Percentiles rank a stretch among this genome's conserved stretches.
These are phyloP conservation scores for Dolichomitus sp. DNA, from an alignment of 2,888 invertebrate genomes.

Conservation along the genomic window DNA sequence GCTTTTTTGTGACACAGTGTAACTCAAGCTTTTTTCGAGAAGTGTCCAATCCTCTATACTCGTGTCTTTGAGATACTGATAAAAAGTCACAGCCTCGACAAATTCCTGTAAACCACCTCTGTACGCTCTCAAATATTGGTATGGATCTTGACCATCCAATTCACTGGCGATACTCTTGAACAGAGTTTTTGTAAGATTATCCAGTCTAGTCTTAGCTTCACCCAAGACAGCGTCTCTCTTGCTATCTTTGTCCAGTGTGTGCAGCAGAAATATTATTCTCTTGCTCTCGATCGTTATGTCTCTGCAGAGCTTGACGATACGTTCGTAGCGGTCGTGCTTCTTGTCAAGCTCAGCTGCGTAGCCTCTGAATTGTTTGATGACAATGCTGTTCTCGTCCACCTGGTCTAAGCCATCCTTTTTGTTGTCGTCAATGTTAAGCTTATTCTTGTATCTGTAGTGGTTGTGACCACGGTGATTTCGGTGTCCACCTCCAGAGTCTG, in stretches of 20 bases:
- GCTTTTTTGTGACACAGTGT: slow-evolving; percentile 72
- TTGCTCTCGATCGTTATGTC: slow-evolving; percentile 97
- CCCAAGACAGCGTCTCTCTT: slow-evolving; percentile 87
- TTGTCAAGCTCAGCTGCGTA: slow-evolving; percentile 90
- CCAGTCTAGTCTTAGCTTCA: slow-evolving; percentile 90
- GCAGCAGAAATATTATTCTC: slow-evolving; percentile 94
- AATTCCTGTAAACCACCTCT: slow-evolving; percentile 93
- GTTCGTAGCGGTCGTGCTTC: slow-evolving; percentile 94
- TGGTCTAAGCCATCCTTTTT: slow-evolving; percentile 85
- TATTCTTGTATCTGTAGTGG: slow-evolving; percentile 72
- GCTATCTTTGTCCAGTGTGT: slow-evolving; percentile 90
- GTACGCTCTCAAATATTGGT: slow-evolving; percentile 90
- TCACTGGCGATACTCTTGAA: slow-evolving; percentile 92
- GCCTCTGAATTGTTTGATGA: slow-evolving; percentile 89
- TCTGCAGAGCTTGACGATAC: slow-evolving; percentile 93
- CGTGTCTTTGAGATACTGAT: slow-evolving; percentile 89
- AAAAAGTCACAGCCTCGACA: slow-evolving; percentile 94
- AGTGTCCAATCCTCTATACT: slow-evolving; percentile 89
- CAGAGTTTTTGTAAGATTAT: slow-evolving; percentile 88
- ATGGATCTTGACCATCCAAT: slow-evolving; percentile 90
- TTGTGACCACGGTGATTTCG: slow-evolving; percentile 69
- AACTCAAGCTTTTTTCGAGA: slow-evolving; percentile 88
- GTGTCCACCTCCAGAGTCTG: slow-evolving; percentile 66
- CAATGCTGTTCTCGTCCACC: slow-evolving; percentile 87
- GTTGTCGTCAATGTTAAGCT: slow-evolving; percentile 85